Evolutionary conservation across 2,888 invertebrate genomes (phyloP), one percentile per base, ranked within the genome.

Genomic region (Plemyria rubiginata): DNA sequence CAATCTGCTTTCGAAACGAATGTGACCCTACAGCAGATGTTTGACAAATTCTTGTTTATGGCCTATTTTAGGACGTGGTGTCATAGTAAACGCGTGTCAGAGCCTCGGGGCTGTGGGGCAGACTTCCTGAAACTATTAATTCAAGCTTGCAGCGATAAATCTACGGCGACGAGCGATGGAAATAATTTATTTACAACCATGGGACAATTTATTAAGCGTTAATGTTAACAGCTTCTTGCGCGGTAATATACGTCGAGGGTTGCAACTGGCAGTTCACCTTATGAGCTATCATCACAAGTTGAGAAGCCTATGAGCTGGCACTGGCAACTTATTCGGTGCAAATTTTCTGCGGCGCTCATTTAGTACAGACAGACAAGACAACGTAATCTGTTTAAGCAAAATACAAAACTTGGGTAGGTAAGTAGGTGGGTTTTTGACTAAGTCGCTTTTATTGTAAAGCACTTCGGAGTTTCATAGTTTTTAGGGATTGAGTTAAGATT

Each of bases 71-170:
- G 73, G 77, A 74, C 72, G 57, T 48, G 70, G 74, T 76, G 75
- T 76, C 76, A 77, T 55, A 68, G 60, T 58, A 71, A 70, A 72
- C 73, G 71, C 70, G 73, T 72, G 77, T 76, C 75, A 66, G 65
- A 65, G 68, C 62, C 65, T 51, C 41, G 54, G 56, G 66, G 70
- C 70, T 70, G 66, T 64, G 60, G 70, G 72, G 62, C 74, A 74
- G 77, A 81, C 84, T 85, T 86, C 82, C 85, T 83, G 79, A 83
- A 84, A 83, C 86, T 80, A 85, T 87, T 86, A 87, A 85, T 85
- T 78, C 75, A 69, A 71, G 73, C 79, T 76, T 66, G 70, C 65
- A 71, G 67, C 80, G 64, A 84, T 87, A 85, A 86, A 85, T 85
- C 83, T 81, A 75, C 62, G 63, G 49, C 64, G 78, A 81, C 76